Conservation (phyloP, 37 sponge, comb jelly and placozoan genomes). For the Chondrosia reniformis region DNA sequence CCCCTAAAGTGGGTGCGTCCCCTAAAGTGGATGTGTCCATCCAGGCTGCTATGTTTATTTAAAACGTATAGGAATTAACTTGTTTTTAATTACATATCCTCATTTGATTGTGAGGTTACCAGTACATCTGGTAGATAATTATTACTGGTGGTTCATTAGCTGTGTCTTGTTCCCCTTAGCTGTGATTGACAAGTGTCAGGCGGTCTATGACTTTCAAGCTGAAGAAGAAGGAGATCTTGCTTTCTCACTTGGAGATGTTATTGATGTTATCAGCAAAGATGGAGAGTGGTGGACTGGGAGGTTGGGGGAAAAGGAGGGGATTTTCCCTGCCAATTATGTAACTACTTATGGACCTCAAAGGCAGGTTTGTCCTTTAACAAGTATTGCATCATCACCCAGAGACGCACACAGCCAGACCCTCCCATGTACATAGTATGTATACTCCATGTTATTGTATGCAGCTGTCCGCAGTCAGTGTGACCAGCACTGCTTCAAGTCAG, state of each 20-base stretch:
- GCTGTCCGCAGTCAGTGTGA: too few species aligned
- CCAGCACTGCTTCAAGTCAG: too few species aligned
- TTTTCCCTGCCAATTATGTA: conserved; percentile 87
- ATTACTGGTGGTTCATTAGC: not conserved
- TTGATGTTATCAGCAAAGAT: conserved; percentile 43
- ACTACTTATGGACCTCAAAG: too few species aligned
- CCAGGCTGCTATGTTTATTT: not conserved
- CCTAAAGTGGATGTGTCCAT: not conserved
- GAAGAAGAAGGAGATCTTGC: conserved; percentile 55
- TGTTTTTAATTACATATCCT: not conserved
- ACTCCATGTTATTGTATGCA: too few species aligned
- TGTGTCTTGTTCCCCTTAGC: not conserved
- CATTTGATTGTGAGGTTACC: not conserved
- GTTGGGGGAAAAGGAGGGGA: conserved; percentile 50
- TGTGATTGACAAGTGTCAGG: conserved; percentile 15
- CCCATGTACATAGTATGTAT: too few species aligned
- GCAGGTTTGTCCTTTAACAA: too few species aligned
- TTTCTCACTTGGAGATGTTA: conserved; percentile 51
- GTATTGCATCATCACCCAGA: too few species aligned
- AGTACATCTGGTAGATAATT: not conserved
- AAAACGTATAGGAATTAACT: not conserved
- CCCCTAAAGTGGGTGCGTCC: not conserved
- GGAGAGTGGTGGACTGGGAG: conserved; percentile 76
- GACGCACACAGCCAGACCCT: too few species aligned
- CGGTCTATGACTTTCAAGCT: conserved; percentile 48